These are phyloP conservation scores for Strigamia transsilvanica DNA, from an alignment of 2,888 invertebrate species.

Conservation along the genomic window DNA sequence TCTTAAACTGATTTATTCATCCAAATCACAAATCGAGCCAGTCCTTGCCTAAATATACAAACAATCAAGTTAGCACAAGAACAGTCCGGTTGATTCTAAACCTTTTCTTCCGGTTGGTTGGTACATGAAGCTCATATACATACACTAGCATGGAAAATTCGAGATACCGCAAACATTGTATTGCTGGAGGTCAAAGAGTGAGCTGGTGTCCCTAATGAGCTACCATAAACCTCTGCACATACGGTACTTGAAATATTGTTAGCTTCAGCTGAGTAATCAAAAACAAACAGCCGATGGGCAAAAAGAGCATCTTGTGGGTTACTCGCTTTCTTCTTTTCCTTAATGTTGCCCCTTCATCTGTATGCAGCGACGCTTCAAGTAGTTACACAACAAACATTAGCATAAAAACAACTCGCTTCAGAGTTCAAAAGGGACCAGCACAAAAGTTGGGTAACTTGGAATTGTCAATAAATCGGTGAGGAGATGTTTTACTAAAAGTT, in stretches of 20 bases:
- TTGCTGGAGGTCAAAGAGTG: neutral
- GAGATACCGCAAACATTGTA: no score
- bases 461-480: neutral
- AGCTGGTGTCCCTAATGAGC: neutral
- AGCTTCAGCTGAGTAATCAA: conserved; percentile 16
- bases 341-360: conserved; percentile 29
- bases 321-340: neutral
- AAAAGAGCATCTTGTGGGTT: neutral
- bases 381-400: conserved; percentile 22
- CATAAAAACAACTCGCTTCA: conserved; percentile 6
- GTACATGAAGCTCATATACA: no score
- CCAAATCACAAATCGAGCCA: no score
- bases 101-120: no score
- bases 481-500: neutral
- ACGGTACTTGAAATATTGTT: conserved; percentile 14
- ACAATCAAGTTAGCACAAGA: no score
- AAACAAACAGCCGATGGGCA: conserved; percentile 19
- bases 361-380: conserved; percentile 15
- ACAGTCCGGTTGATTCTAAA: no score
- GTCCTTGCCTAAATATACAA: no score
- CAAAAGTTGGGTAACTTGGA: conserved; percentile 22
- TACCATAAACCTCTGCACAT: neutral
- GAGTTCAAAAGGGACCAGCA: conserved; percentile 17
- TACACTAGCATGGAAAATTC: no score
- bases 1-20: no score